Base-by-base conservation (phyloP, 2,888 invertebrate genomes). In the Nomada fucata region DNA sequence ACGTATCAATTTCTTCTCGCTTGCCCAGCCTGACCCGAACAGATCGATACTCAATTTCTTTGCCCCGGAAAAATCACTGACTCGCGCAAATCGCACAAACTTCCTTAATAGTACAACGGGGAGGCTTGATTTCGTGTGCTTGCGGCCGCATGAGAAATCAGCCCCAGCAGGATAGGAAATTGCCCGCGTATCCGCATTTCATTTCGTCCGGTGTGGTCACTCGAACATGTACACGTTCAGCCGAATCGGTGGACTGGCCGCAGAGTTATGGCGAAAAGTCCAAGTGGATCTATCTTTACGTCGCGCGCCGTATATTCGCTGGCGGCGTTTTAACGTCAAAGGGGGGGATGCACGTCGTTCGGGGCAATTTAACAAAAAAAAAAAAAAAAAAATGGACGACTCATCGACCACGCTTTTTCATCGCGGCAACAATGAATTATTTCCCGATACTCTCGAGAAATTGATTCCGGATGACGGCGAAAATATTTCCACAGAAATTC, bases 401-500 rank as follows among this genome's bases (percentile, higher is more conserved):
- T 23, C 47, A 76, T 71, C 15, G 76, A 71, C 64, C 63, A 36
- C 63, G 29, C 60, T 57, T 76, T 76, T 63, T n/a, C 13, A 64
- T 29, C 2, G 2, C 63, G 5, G 29, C 61, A 29, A 61, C 0
- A 67, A 13, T n/a, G 29, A 7, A 29, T 36, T 52, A 1, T 52
- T 42, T 75, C 55, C 60, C 65, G 80, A 77, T 75, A 75, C 64
- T 70, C 78, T 61, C 70, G 55, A 57, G 65, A 84, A 75, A 81
- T 84, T 84, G 74, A 84, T 84, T 84, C 71, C 63, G 69, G 71
- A 84, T 81, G 81, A 81, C 81, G 77, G 42, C 73, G 80, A 84
- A 47, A 77, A 61, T 73, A 85, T 67, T 61, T 72, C 70, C 74
- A 76, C 73, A 71, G 73, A 57, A 65, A 75, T 76, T 71, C 76